A percentile compares a stretch with the other conserved stretches of the same genome.
Evolutionary conservation across 2,888 invertebrate species (phyloP).

Genomic region (Sphaeridia pumilis): DNA sequence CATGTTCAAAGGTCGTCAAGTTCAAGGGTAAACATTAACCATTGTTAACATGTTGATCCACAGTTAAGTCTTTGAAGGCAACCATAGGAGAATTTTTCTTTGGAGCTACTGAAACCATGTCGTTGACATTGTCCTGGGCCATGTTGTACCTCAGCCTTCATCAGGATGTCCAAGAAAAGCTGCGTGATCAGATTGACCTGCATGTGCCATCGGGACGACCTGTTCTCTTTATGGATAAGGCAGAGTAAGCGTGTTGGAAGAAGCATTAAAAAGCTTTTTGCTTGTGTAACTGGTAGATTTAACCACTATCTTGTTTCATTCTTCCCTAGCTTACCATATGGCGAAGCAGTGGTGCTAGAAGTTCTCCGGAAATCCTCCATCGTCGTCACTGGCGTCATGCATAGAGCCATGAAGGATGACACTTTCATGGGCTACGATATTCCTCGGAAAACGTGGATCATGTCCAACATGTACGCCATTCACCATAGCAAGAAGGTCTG

Average conservation of each 20-base stretch:
- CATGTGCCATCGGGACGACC: neutral
- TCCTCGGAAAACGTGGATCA: slow-evolving; percentile 13
- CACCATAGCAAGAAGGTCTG: slow-evolving; percentile 9
- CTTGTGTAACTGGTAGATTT: neutral
- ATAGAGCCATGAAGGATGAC: slow-evolving; percentile 9
- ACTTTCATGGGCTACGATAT: slow-evolving; percentile 14
- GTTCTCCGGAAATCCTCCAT: slow-evolving; percentile 9
- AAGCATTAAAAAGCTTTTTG: neutral
- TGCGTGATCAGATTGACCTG: slow-evolving; percentile 12
- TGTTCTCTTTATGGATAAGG: slow-evolving; percentile 2
- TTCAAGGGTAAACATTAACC: neutral
- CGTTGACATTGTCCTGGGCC: slow-evolving; percentile 12
- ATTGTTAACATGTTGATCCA: no score
- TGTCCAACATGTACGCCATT: slow-evolving; percentile 15
- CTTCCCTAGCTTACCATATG: slow-evolving; percentile 11
- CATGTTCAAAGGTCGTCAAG: no score
- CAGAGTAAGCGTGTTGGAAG: neutral
- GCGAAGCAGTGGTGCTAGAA: slow-evolving; percentile 13
- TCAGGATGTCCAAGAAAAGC: slow-evolving; percentile 6
- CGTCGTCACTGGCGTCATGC: slow-evolving; percentile 11
- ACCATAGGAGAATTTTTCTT: slow-evolving; percentile 13
- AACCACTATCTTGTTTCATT: neutral
- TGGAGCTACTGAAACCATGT: slow-evolving; percentile 11
- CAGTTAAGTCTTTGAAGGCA: slow-evolving; percentile 6
- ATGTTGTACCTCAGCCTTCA: slow-evolving; percentile 1